Evolutionary conservation across 2,113 vertebrate genomes (phyloP).

Genomic region (Strix uralensis): DNA sequence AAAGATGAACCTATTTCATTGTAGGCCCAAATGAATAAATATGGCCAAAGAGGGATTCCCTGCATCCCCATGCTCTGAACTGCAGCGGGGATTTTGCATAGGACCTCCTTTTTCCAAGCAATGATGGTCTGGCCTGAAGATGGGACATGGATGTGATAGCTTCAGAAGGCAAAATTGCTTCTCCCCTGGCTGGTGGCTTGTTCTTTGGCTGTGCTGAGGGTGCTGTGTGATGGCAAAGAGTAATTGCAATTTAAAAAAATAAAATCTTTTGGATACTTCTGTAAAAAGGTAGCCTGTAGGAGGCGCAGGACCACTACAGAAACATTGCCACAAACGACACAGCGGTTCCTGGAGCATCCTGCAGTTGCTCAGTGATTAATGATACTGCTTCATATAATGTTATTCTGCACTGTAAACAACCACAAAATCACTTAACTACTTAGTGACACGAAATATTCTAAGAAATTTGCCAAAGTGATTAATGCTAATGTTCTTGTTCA

Average conservation of each 20-base stretch:
- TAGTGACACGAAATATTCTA: not conserved
- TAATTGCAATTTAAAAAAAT: not conserved
- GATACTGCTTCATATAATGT: not conserved
- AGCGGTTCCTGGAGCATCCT: not conserved
- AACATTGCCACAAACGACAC: not conserved
- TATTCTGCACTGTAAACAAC: conserved; percentile 16
- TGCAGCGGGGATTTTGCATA: not conserved
- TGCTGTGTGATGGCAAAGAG: not conserved
- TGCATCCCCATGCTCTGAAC: not conserved
- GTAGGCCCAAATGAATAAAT: not conserved
- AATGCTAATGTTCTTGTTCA: conserved; percentile 5
- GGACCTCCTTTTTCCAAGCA: not conserved
- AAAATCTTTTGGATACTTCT: not conserved
- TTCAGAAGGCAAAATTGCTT: not conserved
- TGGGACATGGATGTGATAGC: not conserved
- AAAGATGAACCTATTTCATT: not conserved
- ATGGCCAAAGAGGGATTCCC: not conserved
- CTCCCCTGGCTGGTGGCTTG: not conserved
- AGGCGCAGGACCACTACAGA: not conserved
- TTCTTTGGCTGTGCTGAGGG: not conserved
- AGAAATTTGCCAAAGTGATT: conserved; percentile 44
- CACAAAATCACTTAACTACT: not conserved
- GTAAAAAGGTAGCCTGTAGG: not conserved
- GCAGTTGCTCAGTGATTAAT: not conserved
- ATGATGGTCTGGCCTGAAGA: not conserved